A percentile compares a stretch with the other conserved stretches of the same genome.
These are phyloP conservation scores for Doryteuthis pealeii DNA, from an alignment of 1,140 invertebrate species.

Conservation along the genomic window DNA sequence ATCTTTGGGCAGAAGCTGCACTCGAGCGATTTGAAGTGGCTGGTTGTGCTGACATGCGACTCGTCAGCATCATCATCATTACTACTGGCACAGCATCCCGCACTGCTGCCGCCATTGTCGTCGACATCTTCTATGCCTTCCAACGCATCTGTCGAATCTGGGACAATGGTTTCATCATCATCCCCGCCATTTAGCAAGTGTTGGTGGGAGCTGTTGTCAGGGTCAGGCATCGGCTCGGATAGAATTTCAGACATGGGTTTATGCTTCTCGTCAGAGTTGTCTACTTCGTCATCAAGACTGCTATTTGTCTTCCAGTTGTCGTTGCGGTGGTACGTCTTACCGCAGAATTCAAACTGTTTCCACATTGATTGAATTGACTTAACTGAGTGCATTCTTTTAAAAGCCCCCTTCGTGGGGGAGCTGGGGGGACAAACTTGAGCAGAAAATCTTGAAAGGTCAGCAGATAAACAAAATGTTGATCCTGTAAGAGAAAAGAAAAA, in stretches of 20 bases:
- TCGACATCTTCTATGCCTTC: too few relatives aligned
- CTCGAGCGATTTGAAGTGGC: not conserved
- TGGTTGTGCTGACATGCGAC: not conserved
- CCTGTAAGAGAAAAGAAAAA: too few relatives aligned
- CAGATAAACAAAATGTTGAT: too few relatives aligned
- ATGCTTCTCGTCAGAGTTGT: not conserved
- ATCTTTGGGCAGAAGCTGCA: slow-evolving; percentile 15
- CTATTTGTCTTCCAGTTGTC: not conserved
- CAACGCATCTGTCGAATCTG: not conserved
- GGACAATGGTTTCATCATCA: not conserved
- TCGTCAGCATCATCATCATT: not conserved
- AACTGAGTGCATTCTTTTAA: not conserved
- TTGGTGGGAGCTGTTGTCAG: not conserved
- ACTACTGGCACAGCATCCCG: not conserved
- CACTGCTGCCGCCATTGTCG: not conserved
- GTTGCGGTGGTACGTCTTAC: not conserved
- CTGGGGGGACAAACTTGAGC: too few relatives aligned
- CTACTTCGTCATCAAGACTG: not conserved
- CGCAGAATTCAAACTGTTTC: not conserved
- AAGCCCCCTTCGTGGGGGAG: too few relatives aligned
- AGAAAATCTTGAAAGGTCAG: too few relatives aligned
- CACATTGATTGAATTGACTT: slow-evolving; percentile 6
- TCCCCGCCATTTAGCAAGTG: not conserved
- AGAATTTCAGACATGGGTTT: not conserved
- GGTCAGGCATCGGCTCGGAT: not conserved